Percentiles rank a stretch among this genome's conserved stretches.
Conservation (phyloP, 2,888 invertebrate species). For the Eupithecia inturbata region DNA sequence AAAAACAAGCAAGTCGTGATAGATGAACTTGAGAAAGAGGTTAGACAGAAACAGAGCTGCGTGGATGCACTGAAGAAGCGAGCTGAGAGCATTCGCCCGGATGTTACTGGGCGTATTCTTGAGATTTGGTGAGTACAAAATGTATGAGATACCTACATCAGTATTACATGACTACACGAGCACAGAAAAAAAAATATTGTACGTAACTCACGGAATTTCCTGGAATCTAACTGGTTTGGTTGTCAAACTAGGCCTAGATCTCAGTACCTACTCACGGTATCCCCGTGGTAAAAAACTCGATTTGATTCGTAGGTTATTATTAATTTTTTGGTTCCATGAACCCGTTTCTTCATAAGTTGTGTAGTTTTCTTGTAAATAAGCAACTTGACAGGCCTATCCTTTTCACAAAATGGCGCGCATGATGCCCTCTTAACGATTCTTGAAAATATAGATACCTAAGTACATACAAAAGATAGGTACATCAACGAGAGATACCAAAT, state of each 20-base stretch:
- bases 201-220: neutral
- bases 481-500: neutral
- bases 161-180: neutral
- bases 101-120: constrained; percentile 60
- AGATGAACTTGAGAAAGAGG: constrained; percentile 50
- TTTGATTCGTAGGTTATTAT: too few species aligned
- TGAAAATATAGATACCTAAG: neutral
- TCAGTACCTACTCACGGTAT: too few species aligned
- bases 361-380: too few species aligned
- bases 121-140: constrained; percentile 53
- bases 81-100: constrained; percentile 48
- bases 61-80: constrained; percentile 53
- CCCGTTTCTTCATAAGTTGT: too few species aligned
- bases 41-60: constrained; percentile 48
- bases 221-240: too few species aligned
- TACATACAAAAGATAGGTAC: too few species aligned
- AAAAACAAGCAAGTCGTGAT: constrained; percentile 50
- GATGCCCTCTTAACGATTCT: neutral
- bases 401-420: too few species aligned
- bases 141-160: neutral
- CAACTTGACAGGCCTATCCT: too few species aligned
- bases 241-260: too few species aligned
- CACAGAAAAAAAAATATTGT: neutral
- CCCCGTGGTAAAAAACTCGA: too few species aligned
- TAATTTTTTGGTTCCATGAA: too few species aligned